These are phyloP conservation scores for Ptilorrhoa leucosticta DNA, from an alignment of 2,113 vertebrate species.

Conservation along the genomic window DNA sequence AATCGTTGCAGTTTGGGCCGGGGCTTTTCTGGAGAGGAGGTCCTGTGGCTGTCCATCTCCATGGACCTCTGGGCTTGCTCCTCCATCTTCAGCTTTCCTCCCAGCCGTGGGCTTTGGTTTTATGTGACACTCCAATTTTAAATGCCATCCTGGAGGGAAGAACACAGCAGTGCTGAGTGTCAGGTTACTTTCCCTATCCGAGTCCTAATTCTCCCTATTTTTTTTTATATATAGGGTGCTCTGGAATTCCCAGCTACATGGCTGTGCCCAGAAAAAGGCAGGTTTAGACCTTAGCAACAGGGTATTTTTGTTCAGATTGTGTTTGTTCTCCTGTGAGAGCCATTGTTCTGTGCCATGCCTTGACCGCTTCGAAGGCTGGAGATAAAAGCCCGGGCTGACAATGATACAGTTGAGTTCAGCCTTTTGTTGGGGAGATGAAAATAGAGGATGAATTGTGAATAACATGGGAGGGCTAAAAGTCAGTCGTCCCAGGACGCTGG, in stretches of 20 bases:
- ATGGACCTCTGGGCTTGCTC: neutral
- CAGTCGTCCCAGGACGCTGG: neutral
- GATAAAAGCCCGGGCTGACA: constrained; percentile 20
- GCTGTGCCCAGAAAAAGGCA: neutral
- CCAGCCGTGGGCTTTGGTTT: neutral
- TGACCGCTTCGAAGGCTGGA: neutral
- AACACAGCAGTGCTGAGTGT: neutral
- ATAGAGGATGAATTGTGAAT: constrained; percentile 31
- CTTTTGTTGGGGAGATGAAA: constrained; percentile 48
- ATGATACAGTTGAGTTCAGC: neutral
- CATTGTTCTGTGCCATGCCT: constrained; percentile 30
- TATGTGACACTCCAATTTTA: neutral
- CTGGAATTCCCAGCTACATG: neutral
- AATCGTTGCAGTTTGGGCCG: neutral
- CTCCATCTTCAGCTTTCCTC: neutral
- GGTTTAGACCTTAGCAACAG: constrained; percentile 24
- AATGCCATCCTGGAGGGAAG: neutral
- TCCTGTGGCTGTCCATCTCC: neutral
- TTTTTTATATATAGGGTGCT: neutral
- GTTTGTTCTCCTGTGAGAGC: neutral
- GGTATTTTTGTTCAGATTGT: neutral
- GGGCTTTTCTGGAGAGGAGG: neutral
- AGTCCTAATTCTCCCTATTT: neutral
- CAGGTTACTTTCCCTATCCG: fast-evolving
- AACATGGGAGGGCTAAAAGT: neutral